Evolutionary conservation across 2,113 vertebrate genomes (phyloP).

Genomic region (Tetraodon nigroviridis): DNA sequence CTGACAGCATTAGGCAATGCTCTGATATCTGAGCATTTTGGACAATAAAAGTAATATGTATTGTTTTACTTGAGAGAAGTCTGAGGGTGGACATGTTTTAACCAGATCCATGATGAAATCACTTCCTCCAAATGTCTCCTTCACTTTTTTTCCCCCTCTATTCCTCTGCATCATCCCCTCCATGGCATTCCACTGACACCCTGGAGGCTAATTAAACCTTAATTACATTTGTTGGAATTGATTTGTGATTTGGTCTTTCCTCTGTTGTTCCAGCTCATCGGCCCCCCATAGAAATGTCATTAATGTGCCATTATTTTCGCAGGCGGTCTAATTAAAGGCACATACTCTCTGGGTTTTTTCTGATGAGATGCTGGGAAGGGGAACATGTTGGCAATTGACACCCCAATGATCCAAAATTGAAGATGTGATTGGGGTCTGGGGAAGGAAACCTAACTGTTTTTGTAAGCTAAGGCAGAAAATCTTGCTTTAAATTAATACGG

Average conservation of each 20-base stretch:
- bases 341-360: conserved; percentile 65
- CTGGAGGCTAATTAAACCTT: conserved; percentile 81
- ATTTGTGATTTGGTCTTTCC: conserved; percentile 79
- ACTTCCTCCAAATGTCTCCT: conserved; percentile 43
- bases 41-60: conserved; percentile 18
- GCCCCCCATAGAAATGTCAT: conserved; percentile 77
- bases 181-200: conserved; percentile 60
- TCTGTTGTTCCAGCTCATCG: conserved; percentile 80
- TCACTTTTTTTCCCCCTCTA: conserved; percentile 41
- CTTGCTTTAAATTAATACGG: not conserved
- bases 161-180: conserved; percentile 42
- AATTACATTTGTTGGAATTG: conserved; percentile 85
- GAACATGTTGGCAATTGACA: conserved; percentile 54
- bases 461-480: too few relatives aligned
- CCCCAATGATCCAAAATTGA: conserved; percentile 63
- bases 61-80: conserved; percentile 25
- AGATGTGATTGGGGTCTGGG: conserved; percentile 25
- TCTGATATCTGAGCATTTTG: not conserved
- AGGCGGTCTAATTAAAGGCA: conserved; percentile 74
- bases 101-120: conserved; percentile 36
- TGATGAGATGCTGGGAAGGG: conserved; percentile 59
- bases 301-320: conserved; percentile 79
- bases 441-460: conserved; percentile 21
- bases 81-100: conserved; percentile 9
- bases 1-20: conserved; percentile 12